Evolutionary conservation across 2,797 vertebrate genomes (phyloP), one percentile per base, ranked within the genome.

Genomic region (Halcyon leucocephala): DNA sequence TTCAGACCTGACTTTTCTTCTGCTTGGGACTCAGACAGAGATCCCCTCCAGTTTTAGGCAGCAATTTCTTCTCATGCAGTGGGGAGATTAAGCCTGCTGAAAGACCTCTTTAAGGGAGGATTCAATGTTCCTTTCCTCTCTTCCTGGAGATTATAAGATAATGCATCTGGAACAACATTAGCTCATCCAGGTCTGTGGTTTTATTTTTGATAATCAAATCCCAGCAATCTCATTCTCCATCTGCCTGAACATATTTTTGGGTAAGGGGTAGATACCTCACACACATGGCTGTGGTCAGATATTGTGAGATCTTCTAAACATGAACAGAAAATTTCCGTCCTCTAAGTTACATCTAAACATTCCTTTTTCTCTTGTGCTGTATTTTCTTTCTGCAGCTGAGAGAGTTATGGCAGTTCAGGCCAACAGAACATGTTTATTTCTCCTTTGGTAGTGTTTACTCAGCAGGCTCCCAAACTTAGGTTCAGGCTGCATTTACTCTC

Each of bases 131-230:
- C 88, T 90, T 95, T 94, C 72, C 55, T 58, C 57, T 93, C 90
- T 98, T 98, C 97, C 95, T 97, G 91, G 90, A 98, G 98, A 98
- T 98, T 95, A 97, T 81, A 93, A 97, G 98, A 98, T 97, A 98
- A 97, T 84, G 83, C 97, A 97, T 98, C 98, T 98, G 98, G 95
- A 98, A 97, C 87, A 98, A 98, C 96, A 98, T 92, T 96, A 98
- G 87, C 97, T 98, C 97, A 97, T 97, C 93, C 95, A 97, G 96
- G 97, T 97, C 97, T 98, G 97, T 80, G 96, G 91, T 94, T 97
- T 97, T 83, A 78, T 90, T 96, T 96, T 96, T 95, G 93, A 97
- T 97, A 97, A 97, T 96, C 97, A 97, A 96, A 98, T 96, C 95
- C 69, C 94, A 90, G 80, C 94, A 97, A 98, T 97, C 97, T 96